Conservation (phyloP, 2,113 vertebrate genomes). For the Chascanopsetta lugubris region DNA sequence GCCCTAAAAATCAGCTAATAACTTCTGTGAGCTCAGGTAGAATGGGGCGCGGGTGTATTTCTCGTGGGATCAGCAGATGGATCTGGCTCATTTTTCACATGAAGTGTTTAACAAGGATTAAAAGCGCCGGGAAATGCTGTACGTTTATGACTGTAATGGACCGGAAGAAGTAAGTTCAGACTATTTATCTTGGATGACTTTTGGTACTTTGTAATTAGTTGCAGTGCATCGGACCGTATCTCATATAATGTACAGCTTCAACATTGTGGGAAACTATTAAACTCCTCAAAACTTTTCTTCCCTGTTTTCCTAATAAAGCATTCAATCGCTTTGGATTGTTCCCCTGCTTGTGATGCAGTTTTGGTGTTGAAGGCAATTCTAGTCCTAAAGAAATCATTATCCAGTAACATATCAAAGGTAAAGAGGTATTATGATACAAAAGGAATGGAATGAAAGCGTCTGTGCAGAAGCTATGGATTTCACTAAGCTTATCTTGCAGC, state of each 20-base stretch:
- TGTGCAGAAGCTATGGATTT: constrained; percentile 10
- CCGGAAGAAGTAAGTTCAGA: constrained; percentile 4
- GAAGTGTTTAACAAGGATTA: constrained; percentile 43
- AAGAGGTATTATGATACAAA: constrained; percentile 15
- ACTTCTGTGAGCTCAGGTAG: constrained; percentile 35
- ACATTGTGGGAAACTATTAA: neutral
- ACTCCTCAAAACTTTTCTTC: constrained; percentile 15
- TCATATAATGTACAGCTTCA: constrained; percentile 1
- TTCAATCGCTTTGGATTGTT: constrained; percentile 3
- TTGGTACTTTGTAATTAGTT: constrained; percentile 15
- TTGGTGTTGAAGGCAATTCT: constrained; percentile 10
- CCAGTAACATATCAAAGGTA: neutral
- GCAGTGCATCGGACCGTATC: constrained; percentile 1
- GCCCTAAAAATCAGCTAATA: constrained; percentile 60
- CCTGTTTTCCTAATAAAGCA: constrained; percentile 26
- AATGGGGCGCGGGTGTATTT: constrained; percentile 21
- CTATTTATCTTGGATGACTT: constrained; percentile 8
- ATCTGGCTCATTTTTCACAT: constrained; percentile 36
- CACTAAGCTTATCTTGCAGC: constrained; percentile 44
- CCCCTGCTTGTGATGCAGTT: neutral
- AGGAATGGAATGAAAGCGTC: neutral
- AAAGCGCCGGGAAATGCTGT: neutral
- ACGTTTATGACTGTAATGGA: constrained; percentile 23
- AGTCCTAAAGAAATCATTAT: constrained; percentile 8
- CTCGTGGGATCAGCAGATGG: constrained; percentile 19